Evolutionary conservation across 2,888 invertebrate genomes (phyloP).

Genomic region (Octodonta nipae): DNA sequence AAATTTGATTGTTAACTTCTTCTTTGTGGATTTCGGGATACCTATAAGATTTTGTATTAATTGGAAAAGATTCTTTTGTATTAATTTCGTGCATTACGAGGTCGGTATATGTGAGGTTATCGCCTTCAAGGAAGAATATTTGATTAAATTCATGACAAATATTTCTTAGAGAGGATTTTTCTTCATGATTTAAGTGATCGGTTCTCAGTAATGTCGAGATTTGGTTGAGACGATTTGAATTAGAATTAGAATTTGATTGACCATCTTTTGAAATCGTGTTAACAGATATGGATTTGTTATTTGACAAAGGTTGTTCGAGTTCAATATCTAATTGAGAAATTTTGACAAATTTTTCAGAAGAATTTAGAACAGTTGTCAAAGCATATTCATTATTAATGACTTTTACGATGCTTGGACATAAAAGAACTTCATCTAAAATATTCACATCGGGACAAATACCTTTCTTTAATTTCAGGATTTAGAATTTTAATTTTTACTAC

Average conservation of each 20-base stretch:
- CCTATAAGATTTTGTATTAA: slow-evolving; percentile 13
- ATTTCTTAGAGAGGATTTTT: slow-evolving; percentile 14
- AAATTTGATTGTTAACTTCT: slow-evolving; percentile 21
- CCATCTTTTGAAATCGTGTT: neutral
- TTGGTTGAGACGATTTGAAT: slow-evolving; percentile 3
- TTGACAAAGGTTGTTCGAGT: neutral
- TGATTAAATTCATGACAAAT: slow-evolving; percentile 17
- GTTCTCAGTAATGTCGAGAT: slow-evolving; percentile 2
- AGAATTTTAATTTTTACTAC: slow-evolving; percentile 7
- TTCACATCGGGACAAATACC: slow-evolving; percentile 7
- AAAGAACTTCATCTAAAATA: slow-evolving; percentile 6
- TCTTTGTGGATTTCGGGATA: slow-evolving; percentile 22
- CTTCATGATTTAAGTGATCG: slow-evolving; percentile 19
- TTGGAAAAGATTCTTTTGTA: slow-evolving; percentile 7
- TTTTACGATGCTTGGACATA: slow-evolving; percentile 8
- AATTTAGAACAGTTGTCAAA: slow-evolving; percentile 10
- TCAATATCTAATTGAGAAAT: slow-evolving; percentile 1
- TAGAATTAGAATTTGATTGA: no score
- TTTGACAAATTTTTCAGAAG: slow-evolving; percentile 5
- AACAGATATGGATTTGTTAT: neutral
- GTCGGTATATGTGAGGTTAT: slow-evolving; percentile 16
- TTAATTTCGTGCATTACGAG: slow-evolving; percentile 15
- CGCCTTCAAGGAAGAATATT: slow-evolving; percentile 17
- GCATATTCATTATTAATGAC: slow-evolving; percentile 6
- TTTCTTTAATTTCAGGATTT: slow-evolving; percentile 6